phyloP scores from a whole-genome alignment of 2,113 vertebrate genomes.

The Pelusios castaneus region DNA sequence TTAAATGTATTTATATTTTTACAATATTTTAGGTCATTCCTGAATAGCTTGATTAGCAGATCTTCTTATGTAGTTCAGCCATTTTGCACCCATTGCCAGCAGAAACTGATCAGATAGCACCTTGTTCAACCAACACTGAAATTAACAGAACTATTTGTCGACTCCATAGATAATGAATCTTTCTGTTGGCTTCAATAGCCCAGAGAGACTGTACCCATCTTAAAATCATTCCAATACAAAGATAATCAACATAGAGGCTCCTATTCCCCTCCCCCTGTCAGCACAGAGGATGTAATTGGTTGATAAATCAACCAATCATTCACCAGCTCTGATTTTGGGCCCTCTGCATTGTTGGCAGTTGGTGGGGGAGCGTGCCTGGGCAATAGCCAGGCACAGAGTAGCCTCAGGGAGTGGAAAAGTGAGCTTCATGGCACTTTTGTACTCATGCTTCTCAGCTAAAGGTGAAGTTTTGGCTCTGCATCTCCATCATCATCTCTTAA shows the following conservation, averaged over 20 bases:
- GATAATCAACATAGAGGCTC: slow-evolving; percentile 15
- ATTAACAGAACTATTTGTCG: fast-evolving
- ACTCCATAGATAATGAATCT: background rate
- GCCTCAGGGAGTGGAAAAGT: background rate
- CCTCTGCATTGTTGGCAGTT: background rate
- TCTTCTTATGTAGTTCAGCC: slow-evolving; percentile 24
- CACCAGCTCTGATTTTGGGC: background rate
- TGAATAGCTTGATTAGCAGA: slow-evolving; percentile 43
- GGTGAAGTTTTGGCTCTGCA: background rate
- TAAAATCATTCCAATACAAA: background rate
- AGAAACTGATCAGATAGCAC: slow-evolving; percentile 27
- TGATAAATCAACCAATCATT: background rate
- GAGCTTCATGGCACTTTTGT: background rate
- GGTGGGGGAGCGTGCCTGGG: background rate
- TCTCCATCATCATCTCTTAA: background rate
- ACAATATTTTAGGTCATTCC: slow-evolving; percentile 51
- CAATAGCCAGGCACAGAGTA: fast-evolving
- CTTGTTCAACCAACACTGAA: slow-evolving; percentile 3
- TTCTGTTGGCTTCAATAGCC: background rate
- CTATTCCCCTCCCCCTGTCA: background rate
- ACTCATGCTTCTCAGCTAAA: background rate
- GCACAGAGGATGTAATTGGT: background rate
- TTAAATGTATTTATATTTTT: slow-evolving; percentile 72
- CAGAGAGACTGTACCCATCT: background rate
- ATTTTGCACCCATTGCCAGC: background rate